Conservation (phyloP, 1,140 invertebrate species). For the Carposina sasakii region DNA sequence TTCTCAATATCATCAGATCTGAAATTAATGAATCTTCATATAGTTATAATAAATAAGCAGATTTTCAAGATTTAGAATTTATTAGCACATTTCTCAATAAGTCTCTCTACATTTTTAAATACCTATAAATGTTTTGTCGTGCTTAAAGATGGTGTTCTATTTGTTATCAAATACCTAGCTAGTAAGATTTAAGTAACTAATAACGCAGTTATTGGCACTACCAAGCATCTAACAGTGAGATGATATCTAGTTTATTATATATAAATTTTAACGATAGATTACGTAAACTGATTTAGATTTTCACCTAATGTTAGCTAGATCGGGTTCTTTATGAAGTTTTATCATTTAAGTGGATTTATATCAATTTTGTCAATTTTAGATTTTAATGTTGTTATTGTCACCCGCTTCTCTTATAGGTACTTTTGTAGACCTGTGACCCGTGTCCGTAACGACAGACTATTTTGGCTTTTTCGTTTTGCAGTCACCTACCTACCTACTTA, state of each 20-base stretch:
- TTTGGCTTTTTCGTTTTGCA: no score
- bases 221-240: slow-evolving; percentile 34
- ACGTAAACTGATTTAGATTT: slow-evolving; percentile 28
- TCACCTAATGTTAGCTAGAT: slow-evolving; percentile 39
- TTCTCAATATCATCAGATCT: slow-evolving; percentile 58
- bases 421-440: no score
- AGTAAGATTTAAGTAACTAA: slow-evolving; percentile 70
- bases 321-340: slow-evolving; percentile 45
- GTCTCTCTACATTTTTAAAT: slow-evolving; percentile 74
- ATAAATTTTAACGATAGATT: slow-evolving; percentile 26
- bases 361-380: slow-evolving; percentile 72
- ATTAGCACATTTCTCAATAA: slow-evolving; percentile 74
- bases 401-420: no score
- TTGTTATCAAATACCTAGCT: slow-evolving; percentile 74
- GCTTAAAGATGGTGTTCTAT: slow-evolving; percentile 74
- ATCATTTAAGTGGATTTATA: slow-evolving; percentile 66
- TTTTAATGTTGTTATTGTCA: slow-evolving; percentile 57
- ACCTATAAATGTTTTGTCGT: slow-evolving; percentile 75
- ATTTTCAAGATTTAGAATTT: slow-evolving; percentile 70
- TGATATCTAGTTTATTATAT: slow-evolving; percentile 33
- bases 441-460: no score
- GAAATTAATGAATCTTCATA: slow-evolving; percentile 58
- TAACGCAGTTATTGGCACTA: slow-evolving; percentile 74
- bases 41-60: slow-evolving; percentile 38
- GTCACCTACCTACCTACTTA: no score